Percentiles rank a stretch among this genome's conserved stretches.
Conservation (phyloP, 1,140 invertebrate species). For the Tenebrio molitor region DNA sequence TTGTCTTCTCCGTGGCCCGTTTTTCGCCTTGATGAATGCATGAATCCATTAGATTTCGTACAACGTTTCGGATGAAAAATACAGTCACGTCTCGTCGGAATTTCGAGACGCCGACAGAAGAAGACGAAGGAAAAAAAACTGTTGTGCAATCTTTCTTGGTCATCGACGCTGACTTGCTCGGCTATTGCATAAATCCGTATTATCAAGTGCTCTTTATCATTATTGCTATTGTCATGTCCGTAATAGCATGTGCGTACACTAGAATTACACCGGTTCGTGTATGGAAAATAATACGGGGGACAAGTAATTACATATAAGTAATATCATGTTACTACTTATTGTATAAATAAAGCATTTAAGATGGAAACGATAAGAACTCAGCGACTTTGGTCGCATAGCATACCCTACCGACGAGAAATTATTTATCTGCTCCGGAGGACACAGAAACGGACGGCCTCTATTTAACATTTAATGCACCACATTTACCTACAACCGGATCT, state of each 20-base stretch:
- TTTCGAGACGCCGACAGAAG: conserved; percentile 1
- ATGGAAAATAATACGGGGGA: conserved; percentile 35
- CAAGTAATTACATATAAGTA: conserved; percentile 39
- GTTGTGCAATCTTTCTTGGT: conserved; percentile 19
- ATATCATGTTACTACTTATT: conserved; percentile 41
- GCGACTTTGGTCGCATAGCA: conserved; percentile 28
- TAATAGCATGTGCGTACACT: conserved; percentile 39
- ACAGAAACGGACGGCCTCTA: conserved; percentile 25
- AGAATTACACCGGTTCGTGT: conserved; percentile 36
- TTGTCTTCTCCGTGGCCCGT: neutral
- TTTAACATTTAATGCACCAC: conserved; percentile 21
- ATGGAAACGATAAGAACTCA: conserved; percentile 25
- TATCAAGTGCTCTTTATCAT: conserved; percentile 39
- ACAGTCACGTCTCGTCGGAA: neutral
- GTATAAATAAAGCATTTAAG: conserved; percentile 41
- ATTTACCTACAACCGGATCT: conserved; percentile 22
- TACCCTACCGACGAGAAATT: conserved; percentile 12
- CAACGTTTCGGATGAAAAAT: neutral
- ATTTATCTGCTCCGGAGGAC: conserved; percentile 26
- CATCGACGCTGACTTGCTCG: conserved; percentile 18
- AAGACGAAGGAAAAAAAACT: neutral
- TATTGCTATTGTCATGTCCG: conserved; percentile 34
- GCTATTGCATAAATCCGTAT: conserved; percentile 20
- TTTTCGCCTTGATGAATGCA: neutral
- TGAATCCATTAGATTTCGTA: neutral